Evolutionary conservation across 2,888 invertebrate species (phyloP).

Genomic region (Acronicta leporina): DNA sequence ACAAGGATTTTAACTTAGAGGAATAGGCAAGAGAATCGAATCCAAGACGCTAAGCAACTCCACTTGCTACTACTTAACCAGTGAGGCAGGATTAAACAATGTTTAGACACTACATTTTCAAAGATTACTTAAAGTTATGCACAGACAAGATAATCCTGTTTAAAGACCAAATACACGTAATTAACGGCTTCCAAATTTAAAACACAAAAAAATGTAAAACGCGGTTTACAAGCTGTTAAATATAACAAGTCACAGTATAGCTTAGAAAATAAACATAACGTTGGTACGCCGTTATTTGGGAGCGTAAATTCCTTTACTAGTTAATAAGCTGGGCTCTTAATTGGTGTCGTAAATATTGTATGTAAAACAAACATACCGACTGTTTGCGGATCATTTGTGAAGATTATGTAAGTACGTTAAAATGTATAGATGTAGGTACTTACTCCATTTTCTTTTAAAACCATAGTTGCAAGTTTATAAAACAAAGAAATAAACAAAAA

Average conservation of each 20-base stretch:
- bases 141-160: constrained; percentile 40
- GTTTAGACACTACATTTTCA: constrained; percentile 10
- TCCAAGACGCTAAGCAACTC: too few species aligned
- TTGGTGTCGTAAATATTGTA: constrained; percentile 82
- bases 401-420: constrained; percentile 59
- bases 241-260: constrained; percentile 66
- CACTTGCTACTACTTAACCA: too few species aligned
- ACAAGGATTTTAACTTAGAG: too few species aligned
- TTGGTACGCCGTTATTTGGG: constrained; percentile 67
- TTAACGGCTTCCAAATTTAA: constrained; percentile 38
- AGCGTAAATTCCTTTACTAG: constrained; percentile 76
- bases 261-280: constrained; percentile 70
- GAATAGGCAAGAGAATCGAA: too few species aligned
- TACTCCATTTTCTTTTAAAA: too few species aligned
- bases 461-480: too few species aligned
- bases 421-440: too few species aligned
- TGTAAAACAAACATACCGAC: constrained; percentile 81
- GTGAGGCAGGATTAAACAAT: too few species aligned
- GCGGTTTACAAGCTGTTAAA: constrained; percentile 37
- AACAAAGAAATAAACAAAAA: too few species aligned
- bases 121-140: constrained; percentile 26
- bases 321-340: constrained; percentile 82
- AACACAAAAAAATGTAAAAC: too few species aligned
- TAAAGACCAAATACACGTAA: constrained; percentile 15
- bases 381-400: constrained; percentile 60